phyloP scores from a whole-genome alignment of 2,797 vertebrate genomes.

The Channallabes apus region DNA sequence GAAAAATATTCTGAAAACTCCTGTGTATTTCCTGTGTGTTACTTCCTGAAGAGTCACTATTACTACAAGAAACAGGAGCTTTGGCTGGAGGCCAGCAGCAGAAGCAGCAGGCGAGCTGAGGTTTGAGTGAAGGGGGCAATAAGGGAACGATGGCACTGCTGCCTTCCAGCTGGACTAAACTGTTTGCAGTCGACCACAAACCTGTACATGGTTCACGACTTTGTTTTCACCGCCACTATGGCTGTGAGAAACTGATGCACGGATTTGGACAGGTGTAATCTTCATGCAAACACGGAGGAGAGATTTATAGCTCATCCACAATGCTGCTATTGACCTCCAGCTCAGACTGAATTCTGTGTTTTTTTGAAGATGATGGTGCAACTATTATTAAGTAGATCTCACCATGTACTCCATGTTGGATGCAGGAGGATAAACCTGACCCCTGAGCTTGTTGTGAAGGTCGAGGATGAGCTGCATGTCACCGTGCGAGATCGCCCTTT shows the following conservation, averaged over 20 bases:
- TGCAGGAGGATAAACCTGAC: conserved; percentile 92
- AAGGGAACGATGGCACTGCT: conserved; percentile 25
- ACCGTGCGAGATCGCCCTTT: conserved; percentile 90
- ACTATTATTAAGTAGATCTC: conserved; percentile 58
- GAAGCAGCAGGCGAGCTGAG: conserved; percentile 34
- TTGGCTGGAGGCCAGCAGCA: conserved; percentile 48
- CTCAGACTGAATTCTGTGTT: background rate
- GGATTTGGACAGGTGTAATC: conserved; percentile 35
- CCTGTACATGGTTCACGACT: conserved; percentile 39
- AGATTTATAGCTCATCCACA: conserved; percentile 21
- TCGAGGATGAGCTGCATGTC: conserved; percentile 97
- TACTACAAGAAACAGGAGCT: conserved; percentile 23
- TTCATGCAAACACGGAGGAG: background rate
- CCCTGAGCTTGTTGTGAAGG: conserved; percentile 94
- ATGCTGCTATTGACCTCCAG: conserved; percentile 16
- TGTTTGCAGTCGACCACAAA: conserved; percentile 56
- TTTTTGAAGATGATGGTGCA: background rate
- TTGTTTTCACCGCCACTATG: conserved; percentile 9
- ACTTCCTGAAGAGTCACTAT: conserved; percentile 42
- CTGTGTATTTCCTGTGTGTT: conserved; percentile 43
- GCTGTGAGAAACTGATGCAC: conserved; percentile 16
- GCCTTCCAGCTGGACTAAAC: conserved; percentile 43
- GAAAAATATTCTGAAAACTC: conserved; percentile 43
- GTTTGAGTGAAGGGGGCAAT: conserved; percentile 3
- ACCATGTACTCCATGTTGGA: conserved; percentile 99